These are phyloP conservation scores for Oreochromis grahami DNA, from an alignment of 2,797 vertebrate genomes.

Conservation along the genomic window DNA sequence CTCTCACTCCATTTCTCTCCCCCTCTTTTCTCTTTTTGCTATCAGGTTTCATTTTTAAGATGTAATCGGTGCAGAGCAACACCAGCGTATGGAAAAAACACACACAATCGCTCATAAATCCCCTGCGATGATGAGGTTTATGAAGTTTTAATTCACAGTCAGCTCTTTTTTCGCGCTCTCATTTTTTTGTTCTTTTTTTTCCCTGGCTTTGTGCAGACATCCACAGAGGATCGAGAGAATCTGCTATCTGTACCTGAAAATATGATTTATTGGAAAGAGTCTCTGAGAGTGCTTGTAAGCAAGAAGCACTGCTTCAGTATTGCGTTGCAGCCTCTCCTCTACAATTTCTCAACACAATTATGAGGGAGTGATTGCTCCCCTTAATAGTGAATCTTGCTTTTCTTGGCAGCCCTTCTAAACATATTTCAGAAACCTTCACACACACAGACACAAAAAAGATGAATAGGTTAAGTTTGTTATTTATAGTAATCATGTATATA, in stretches of 20 bases:
- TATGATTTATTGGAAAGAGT: background rate
- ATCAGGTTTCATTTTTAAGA: constrained; percentile 46
- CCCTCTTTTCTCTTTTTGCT: constrained; percentile 22
- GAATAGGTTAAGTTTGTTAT: background rate
- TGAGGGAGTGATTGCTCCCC: background rate
- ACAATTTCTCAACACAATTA: background rate
- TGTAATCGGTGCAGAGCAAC: constrained; percentile 5
- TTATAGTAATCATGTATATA: background rate
- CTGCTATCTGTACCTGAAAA: background rate
- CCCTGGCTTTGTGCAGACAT: background rate
- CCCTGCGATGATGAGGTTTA: background rate
- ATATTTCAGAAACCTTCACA: background rate
- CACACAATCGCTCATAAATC: background rate
- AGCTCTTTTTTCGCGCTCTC: rapidly evolving
- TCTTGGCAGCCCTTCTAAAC: background rate
- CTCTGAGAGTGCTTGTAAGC: background rate
- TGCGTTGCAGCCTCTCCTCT: background rate
- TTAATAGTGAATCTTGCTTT: constrained; percentile 15
- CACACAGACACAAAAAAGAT: background rate
- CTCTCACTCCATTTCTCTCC: constrained; percentile 42
- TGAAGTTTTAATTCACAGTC: background rate
- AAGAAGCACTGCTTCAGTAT: background rate
- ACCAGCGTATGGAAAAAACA: background rate
- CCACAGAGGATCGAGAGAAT: background rate
- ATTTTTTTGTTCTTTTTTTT: background rate